Conservation (phyloP, 1,140 invertebrate species). For the Penaeus vannamei region DNA sequence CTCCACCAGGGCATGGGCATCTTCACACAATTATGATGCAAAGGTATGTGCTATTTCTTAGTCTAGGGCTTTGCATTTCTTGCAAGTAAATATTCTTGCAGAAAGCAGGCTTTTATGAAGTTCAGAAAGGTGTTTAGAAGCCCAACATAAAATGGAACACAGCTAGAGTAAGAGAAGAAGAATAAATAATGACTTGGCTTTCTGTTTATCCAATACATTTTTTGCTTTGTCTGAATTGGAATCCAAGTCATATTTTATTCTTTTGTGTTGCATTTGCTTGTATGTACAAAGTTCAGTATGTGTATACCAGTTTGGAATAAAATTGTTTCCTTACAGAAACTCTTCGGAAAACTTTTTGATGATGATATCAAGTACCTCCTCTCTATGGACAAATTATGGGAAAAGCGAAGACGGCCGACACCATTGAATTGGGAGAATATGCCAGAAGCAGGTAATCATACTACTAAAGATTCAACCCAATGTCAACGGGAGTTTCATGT, state of each 20-base stretch:
- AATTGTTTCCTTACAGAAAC: slow-evolving; percentile 72
- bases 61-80: not conserved
- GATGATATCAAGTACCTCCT: slow-evolving; percentile 97
- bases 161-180: no score
- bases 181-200: no score
- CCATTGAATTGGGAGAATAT: slow-evolving; percentile 84
- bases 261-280: no score
- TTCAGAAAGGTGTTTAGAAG: not conserved
- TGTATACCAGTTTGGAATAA: no score
- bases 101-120: not conserved
- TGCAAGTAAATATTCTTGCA: not conserved
- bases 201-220: no score
- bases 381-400: slow-evolving; percentile 96
- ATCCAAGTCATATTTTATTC: no score
- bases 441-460: slow-evolving; percentile 73
- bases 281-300: no score
- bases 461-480: not conserved
- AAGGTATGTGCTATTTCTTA: slow-evolving; percentile 40
- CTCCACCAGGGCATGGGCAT: slow-evolving; percentile 93
- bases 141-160: no score
- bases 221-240: no score
- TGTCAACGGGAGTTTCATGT: no score
- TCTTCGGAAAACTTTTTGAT: slow-evolving; percentile 92
- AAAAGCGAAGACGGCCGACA: slow-evolving; percentile 85
- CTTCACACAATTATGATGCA: slow-evolving; percentile 86